Evolutionary conservation across 2,113 vertebrate species (phyloP).

Genomic region (Actinemys pallida): DNA sequence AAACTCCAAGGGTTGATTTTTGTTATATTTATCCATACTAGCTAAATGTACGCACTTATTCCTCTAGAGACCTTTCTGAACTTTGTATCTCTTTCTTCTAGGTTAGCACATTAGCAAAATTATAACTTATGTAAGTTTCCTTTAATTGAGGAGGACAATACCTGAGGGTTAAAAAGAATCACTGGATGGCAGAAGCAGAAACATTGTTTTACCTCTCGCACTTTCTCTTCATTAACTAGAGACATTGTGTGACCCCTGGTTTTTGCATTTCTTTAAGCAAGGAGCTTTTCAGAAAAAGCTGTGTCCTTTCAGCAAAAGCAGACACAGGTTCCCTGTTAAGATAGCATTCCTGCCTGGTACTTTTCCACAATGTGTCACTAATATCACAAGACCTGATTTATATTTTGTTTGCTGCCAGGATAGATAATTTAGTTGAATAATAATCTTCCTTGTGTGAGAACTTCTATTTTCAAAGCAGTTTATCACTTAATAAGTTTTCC

Average conservation of each 20-base stretch:
- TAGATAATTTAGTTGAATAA: neutral
- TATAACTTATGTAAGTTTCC: neutral
- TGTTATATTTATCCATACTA: neutral
- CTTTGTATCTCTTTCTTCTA: neutral
- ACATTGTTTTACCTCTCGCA: neutral
- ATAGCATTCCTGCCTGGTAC: neutral
- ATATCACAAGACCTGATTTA: neutral
- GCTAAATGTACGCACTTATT: neutral
- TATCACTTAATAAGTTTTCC: slow-evolving; percentile 26
- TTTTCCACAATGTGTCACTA: neutral
- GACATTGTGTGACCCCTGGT: neutral
- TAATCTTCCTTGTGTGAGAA: neutral
- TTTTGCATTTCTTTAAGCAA: neutral
- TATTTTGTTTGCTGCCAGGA: neutral
- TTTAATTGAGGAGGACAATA: neutral
- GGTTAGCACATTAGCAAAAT: neutral
- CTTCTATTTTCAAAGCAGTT: neutral
- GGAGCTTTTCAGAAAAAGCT: neutral
- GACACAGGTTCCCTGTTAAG: neutral
- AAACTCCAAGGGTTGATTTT: neutral
- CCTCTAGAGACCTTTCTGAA: neutral
- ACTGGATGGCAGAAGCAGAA: fast-evolving
- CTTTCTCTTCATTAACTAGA: neutral
- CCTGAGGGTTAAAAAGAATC: neutral
- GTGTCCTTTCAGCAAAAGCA: fast-evolving